Evolutionary conservation across 2,888 invertebrate genomes (phyloP).

Genomic region (Limnephilus marmoratus): DNA sequence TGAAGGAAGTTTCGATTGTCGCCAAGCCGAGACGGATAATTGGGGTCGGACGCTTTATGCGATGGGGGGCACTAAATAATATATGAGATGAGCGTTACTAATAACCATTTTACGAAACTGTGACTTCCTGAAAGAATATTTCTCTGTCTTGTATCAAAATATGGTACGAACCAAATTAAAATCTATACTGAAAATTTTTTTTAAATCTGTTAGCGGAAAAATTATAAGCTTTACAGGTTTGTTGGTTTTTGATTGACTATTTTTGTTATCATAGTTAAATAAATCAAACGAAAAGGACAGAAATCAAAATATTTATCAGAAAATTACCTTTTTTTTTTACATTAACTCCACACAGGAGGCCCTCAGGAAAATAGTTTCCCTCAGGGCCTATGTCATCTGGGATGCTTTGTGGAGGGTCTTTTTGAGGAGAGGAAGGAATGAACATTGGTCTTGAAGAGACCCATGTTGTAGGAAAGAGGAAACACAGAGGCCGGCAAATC

Average conservation of each 20-base stretch:
- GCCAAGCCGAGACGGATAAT: constrained; percentile 41
- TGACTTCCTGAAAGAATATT: neutral
- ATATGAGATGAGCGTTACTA: constrained; percentile 9
- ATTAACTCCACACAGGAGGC: no score
- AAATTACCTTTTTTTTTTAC: no score
- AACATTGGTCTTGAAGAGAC: no score
- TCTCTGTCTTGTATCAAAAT: neutral
- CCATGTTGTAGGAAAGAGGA: no score
- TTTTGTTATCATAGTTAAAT: neutral
- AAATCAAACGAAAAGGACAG: no score
- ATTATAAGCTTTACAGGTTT: neutral
- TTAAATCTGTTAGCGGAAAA: neutral
- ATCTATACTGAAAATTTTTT: neutral
- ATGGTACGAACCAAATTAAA: neutral
- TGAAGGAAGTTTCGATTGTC: constrained; percentile 44
- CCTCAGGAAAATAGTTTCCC: no score
- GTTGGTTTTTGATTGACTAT: neutral
- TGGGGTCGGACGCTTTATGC: constrained; percentile 46
- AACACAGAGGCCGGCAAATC: no score
- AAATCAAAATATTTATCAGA: no score
- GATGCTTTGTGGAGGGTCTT: no score
- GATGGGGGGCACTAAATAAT: constrained; percentile 30
- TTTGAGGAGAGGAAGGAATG: no score
- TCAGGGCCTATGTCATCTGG: no score
- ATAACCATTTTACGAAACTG: neutral